These are phyloP conservation scores for Procavia capensis DNA, from an alignment of 2,113 vertebrate genomes.

Conservation along the genomic window DNA sequence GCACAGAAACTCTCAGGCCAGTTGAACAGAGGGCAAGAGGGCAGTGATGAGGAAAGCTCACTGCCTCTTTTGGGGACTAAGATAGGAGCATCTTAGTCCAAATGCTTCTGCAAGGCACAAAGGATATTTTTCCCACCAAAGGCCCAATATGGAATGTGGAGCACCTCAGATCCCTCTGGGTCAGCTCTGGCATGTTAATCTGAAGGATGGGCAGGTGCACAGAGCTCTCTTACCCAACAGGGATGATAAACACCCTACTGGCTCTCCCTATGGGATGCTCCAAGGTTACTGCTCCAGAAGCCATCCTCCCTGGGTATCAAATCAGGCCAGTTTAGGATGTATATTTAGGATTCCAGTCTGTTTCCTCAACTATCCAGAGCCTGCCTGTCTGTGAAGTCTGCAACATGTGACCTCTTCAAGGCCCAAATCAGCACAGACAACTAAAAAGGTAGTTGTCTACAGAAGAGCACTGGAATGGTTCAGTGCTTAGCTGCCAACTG, in stretches of 20 bases:
- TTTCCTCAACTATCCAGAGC: not conserved
- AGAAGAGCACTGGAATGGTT: not conserved
- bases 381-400: not conserved
- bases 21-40: not conserved
- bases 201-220: not conserved
- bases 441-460: not conserved
- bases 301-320: not conserved
- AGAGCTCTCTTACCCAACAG: not conserved
- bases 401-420: not conserved
- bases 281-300: not conserved
- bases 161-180: not conserved
- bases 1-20: not conserved
- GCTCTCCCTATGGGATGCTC: not conserved
- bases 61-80: not conserved
- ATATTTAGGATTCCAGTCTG: not conserved
- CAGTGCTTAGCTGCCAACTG: not conserved
- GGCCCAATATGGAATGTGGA: not conserved
- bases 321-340: not conserved
- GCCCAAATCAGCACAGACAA: slow-evolving; percentile 27
- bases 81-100: not conserved
- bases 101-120: not conserved
- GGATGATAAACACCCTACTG: not conserved
- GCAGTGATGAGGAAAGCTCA: not conserved
- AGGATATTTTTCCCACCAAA: not conserved
- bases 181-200: not conserved